A percentile compares a stretch with the other conserved stretches of the same genome.
Conservation (phyloP, 2,113 vertebrate species). For the Blennius ocellaris region DNA sequence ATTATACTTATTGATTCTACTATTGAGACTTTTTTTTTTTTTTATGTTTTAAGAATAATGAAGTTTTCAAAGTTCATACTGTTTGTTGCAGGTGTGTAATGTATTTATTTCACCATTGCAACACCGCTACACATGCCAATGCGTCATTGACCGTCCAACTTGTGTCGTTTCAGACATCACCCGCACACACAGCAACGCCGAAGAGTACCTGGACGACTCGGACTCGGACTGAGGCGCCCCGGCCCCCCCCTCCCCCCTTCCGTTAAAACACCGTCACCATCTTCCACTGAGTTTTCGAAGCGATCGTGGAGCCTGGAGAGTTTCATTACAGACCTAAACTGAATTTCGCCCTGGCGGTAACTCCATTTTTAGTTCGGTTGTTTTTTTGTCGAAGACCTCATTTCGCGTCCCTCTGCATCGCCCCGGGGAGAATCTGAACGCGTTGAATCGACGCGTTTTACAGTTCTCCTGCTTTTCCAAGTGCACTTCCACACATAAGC, state of each 20-base stretch:
- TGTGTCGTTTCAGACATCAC: constrained; percentile 77
- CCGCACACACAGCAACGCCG: constrained; percentile 91
- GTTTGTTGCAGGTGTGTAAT: too few species aligned
- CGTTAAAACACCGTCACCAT: constrained; percentile 12
- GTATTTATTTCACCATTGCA: too few species aligned
- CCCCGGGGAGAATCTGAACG: constrained; percentile 32
- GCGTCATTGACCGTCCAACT: background rate
- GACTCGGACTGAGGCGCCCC: constrained; percentile 90
- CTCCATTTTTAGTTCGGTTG: constrained; percentile 48
- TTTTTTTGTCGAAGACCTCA: constrained; percentile 37
- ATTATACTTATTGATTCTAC: too few species aligned
- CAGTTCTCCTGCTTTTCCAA: constrained; percentile 14
- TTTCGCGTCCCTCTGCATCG: constrained; percentile 11
- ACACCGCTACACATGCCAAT: too few species aligned
- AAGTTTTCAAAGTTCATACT: too few species aligned
- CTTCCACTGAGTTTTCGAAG: constrained; percentile 27
- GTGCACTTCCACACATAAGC: constrained; percentile 21
- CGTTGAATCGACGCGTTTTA: constrained; percentile 31
- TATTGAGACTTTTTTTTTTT: too few species aligned
- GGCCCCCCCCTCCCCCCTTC: too few species aligned
- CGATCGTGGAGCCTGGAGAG: background rate
- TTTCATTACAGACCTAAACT: constrained; percentile 51
- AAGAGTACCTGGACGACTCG: constrained; percentile 97
- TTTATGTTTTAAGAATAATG: too few species aligned
- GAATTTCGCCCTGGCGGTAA: constrained; percentile 52